Conservation (phyloP, 2,797 vertebrate species). For the Parotocinclus haroldoi region DNA sequence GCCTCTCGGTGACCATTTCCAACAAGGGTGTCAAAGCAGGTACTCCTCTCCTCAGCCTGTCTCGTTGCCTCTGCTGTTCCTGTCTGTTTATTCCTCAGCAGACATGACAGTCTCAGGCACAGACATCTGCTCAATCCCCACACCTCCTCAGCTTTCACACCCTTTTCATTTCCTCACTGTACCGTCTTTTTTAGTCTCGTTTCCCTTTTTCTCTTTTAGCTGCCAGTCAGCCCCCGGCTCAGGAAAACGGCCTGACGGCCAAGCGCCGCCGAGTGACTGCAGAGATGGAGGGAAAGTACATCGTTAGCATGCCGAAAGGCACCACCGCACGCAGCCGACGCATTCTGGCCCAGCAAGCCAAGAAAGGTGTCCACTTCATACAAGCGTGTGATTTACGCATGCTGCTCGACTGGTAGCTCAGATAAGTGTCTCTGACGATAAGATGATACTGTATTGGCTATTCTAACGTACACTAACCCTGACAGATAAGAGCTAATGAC, state of each 20-base stretch:
- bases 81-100: constrained; percentile 29
- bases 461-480: no score
- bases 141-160: constrained; percentile 25
- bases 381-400: no score
- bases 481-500: no score
- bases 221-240: constrained; percentile 65
- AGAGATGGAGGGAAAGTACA: constrained; percentile 96
- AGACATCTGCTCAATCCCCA: constrained; percentile 19
- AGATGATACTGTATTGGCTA: no score
- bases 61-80: background rate
- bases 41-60: constrained; percentile 42
- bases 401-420: no score
- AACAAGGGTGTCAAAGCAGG: constrained; percentile 84
- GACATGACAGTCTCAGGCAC: background rate
- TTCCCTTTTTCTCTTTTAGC: constrained; percentile 51
- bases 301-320: constrained; percentile 95
- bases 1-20: constrained; percentile 85
- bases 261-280: constrained; percentile 88
- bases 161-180: background rate
- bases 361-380: constrained; percentile 74
- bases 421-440: no score
- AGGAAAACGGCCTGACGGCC: constrained; percentile 64
- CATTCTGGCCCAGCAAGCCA: constrained; percentile 89
- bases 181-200: background rate
- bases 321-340: constrained; percentile 86